phyloP scores from a whole-genome alignment of 2,888 invertebrate species.

The Callimorpha dominula region DNA sequence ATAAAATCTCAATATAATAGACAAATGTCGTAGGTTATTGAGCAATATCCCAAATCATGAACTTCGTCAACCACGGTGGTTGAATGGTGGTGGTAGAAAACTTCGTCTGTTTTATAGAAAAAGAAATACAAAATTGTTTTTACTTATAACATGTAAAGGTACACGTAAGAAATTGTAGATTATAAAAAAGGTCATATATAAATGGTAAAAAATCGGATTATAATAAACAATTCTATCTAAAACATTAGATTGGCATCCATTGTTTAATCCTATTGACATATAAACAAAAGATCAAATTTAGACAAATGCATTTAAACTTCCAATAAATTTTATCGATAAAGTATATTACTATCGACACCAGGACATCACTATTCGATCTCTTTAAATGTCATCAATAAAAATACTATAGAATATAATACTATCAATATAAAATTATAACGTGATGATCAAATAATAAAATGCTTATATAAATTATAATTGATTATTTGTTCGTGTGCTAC shows the following conservation, averaged over 20 bases:
- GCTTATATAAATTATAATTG: slow-evolving; percentile 12
- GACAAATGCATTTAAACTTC: neutral
- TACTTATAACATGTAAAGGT: slow-evolving; percentile 10
- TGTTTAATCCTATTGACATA: slow-evolving; percentile 23
- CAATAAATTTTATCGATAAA: slow-evolving; percentile 12
- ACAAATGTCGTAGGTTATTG: neutral
- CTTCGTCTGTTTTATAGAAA: neutral
- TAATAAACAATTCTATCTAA: slow-evolving; percentile 17
- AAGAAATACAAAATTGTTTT: slow-evolving; percentile 10
- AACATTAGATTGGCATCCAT: slow-evolving; percentile 39
- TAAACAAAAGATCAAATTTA: neutral
- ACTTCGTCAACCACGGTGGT: neutral
- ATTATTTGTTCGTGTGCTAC: slow-evolving; percentile 34
- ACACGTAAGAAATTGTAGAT: slow-evolving; percentile 18
- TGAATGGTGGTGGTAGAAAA: no score
- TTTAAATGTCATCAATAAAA: slow-evolving; percentile 20
- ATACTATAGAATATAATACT: slow-evolving; percentile 12
- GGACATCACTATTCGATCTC: slow-evolving; percentile 8
- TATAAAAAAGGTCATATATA: slow-evolving; percentile 16
- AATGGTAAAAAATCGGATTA: slow-evolving; percentile 17
- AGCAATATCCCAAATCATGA: neutral
- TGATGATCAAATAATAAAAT: slow-evolving; percentile 7
- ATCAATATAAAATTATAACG: slow-evolving; percentile 4
- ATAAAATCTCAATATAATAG: neutral
- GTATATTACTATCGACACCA: slow-evolving; percentile 39